These are phyloP conservation scores for human (Homo sapiens) DNA, from an alignment of 2,113 vertebrate genomes.

Conservation along the genomic window GRCh38 chr2:6429501-6430000, in stretches of 20 bases:
- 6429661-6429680: background rate
- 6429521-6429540: background rate
- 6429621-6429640: background rate
- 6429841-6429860: background rate
- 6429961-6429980: background rate
- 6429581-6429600: background rate
- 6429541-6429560: background rate
- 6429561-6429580: background rate
- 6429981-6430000: background rate
- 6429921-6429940: constrained; percentile 16
- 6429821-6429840: background rate
- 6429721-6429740: background rate
- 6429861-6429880: background rate
- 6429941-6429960: background rate
- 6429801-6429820: constrained; percentile 20
- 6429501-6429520: background rate
- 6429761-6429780: constrained; percentile 46
- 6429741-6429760: background rate
- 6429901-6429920: background rate
- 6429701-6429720: background rate
- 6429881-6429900: constrained; percentile 25
- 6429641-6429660: constrained; percentile 26
- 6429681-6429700: background rate
- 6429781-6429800: constrained; percentile 30
- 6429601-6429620: background rate